Evolutionary conservation across 2,113 vertebrate species (phyloP), one percentile per base, ranked within the genome.

Genomic region (Lepidothrix coronata): DNA sequence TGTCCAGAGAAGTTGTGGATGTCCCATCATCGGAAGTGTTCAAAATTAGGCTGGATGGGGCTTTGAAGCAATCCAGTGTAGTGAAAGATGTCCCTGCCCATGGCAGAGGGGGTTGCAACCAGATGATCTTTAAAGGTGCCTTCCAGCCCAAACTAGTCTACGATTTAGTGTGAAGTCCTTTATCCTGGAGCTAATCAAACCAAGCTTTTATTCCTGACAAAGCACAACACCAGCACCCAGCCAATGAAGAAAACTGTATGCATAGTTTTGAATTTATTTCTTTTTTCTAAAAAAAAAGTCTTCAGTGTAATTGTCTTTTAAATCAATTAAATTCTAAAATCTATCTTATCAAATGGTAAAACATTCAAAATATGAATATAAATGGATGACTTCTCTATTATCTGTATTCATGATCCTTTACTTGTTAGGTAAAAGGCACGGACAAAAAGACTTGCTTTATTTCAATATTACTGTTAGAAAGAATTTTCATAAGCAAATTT

Each of bases 21-120:
- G 43, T 10, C 20, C 4, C 41, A 14, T n/a, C 14, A 19, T 0
- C 59, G 20, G 28, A 66, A n/a, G 24, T 9, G 12, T 28, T 72
- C 37, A 12, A 43, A 44, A 20, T 8, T 23, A n/a, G 17, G 13
- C 0, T 63, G 35, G 30, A 76, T 1, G 2, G 7, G 15, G n/a
- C n/a, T 85, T 58, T 81, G 31, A 13, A 79, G 27, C 20, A 67
- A 63, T 5, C 3, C 63, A 19, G 28, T 17, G 5, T 33, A 18
- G 27, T 17, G 11, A 28, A 85, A n/a, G 46, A 27, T 7, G 20
- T 46, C 43, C 30, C 59, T 62, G 25, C 11, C 7, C 28, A 30
- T 3, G 20, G 52, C 6, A 6, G 10, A 4, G 13, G 3, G 3
- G 12, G 8, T 4, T 62, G 12, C 35, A 58, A 57, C 10, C 49